phyloP scores from a whole-genome alignment of 1,140 invertebrate genomes.

The Neodiprion pinetum region DNA sequence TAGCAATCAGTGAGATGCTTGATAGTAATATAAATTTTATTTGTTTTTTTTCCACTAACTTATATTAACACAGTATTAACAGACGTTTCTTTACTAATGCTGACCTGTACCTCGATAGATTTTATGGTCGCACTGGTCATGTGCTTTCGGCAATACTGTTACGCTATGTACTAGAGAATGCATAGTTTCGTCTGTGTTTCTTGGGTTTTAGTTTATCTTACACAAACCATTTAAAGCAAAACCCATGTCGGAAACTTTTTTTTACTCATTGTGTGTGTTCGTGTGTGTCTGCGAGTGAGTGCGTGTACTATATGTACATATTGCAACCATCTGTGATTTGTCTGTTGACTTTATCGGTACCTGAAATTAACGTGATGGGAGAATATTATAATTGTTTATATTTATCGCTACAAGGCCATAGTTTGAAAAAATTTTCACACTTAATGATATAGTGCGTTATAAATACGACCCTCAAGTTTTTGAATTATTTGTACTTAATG shows the following conservation, averaged over 20 bases:
- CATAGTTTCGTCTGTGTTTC: background rate
- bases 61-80: conserved; percentile 39
- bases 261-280: no score
- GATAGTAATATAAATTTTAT: conserved; percentile 47
- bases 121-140: conserved; percentile 41
- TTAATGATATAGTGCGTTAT: no score
- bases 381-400: no score
- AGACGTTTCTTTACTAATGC: conserved; percentile 42
- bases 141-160: conserved; percentile 24
- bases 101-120: conserved; percentile 47
- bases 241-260: background rate
- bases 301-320: no score
- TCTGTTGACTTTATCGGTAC: background rate
- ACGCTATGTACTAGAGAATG: background rate
- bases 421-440: no score
- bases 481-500: no score
- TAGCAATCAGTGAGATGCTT: conserved; percentile 19
- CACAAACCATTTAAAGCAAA: background rate
- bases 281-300: no score
- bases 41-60: conserved; percentile 34
- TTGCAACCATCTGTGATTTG: background rate
- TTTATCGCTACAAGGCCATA: no score
- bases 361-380: background rate
- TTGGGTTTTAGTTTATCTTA: background rate
- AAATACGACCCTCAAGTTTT: no score